Conservation (phyloP, 2,113 vertebrate genomes). For the Colius striatus region DNA sequence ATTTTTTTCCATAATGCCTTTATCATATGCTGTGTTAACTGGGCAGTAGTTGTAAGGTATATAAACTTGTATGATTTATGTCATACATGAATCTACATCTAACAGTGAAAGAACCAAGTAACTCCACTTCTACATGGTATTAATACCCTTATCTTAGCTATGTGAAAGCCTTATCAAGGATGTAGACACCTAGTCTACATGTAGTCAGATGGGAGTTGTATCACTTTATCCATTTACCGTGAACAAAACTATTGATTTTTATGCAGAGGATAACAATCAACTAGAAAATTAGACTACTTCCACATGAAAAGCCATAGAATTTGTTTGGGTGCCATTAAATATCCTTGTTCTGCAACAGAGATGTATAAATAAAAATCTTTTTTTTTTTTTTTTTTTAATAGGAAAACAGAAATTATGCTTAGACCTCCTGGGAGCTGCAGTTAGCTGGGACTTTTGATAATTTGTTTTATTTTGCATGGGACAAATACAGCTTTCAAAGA, state of each 20-base stretch:
- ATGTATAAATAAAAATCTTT: neutral
- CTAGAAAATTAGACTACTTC: neutral
- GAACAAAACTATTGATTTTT: neutral
- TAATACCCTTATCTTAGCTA: neutral
- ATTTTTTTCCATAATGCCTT: neutral
- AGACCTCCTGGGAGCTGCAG: neutral
- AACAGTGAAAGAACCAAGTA: neutral
- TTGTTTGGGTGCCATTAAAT: neutral
- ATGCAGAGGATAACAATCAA: accelerated
- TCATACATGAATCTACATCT: neutral
- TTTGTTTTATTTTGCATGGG: neutral
- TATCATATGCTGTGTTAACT: accelerated
- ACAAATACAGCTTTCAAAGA: neutral
- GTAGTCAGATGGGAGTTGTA: neutral
- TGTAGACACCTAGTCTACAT: neutral
- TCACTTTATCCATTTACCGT: neutral
- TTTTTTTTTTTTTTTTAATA: neutral
- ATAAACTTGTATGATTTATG: accelerated
- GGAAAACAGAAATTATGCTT: neutral
- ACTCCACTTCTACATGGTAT: neutral
- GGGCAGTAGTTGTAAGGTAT: neutral
- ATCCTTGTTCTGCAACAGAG: neutral
- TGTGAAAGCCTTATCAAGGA: neutral
- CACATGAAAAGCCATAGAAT: neutral
- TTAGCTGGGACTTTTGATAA: neutral